Evolutionary conservation across 2,113 vertebrate species (phyloP), one percentile per base, ranked within the genome.

Genomic region (Cervus canadensis): DNA sequence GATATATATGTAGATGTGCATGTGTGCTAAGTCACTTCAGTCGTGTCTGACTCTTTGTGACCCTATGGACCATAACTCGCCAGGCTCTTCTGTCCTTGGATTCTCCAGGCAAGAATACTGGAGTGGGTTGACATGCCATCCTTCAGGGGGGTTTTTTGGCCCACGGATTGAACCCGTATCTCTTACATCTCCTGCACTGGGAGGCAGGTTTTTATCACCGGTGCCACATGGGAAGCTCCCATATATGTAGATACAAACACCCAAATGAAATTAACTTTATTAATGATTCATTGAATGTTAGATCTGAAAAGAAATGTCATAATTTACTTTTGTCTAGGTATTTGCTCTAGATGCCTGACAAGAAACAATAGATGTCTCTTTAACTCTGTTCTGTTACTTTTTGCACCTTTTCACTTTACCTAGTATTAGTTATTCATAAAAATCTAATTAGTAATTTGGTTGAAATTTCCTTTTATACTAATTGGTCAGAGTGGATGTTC

Each of bases 371-470:
- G 28, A 87, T 17, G 13, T 95, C 16, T 64, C 52, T 93, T 67
- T 92, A 86, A 60, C 16, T 50, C 21, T 87, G 8, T 83, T 85
- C 6, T 59, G 21, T 90, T 92, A 36, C 2, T 92, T 78, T 97
- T 74, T 95, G 82, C 11, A n/a, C 19, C 30, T 28, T 97, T 97
- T 12, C 26, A 87, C 45, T 94, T 97, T 85, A 97, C 87, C 67
- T 79, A 59, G 57, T 88, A 97, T 62, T 84, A 93, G 9, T 76
- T 93, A 94, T 64, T 40, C 81, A 92, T 89, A 88, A 95, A 93
- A 90, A 90, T 94, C 30, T 96, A 92, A 60, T 95, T 57, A 82
- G 16, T 43, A 92, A 83, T 96, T 54, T 81, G 71, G 33, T 88
- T 74, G 48, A 60, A 92, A 93, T 3, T 9, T 76, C 21, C 30